phyloP scores from a whole-genome alignment of 1,140 invertebrate genomes.

The Dreissena polymorpha region DNA sequence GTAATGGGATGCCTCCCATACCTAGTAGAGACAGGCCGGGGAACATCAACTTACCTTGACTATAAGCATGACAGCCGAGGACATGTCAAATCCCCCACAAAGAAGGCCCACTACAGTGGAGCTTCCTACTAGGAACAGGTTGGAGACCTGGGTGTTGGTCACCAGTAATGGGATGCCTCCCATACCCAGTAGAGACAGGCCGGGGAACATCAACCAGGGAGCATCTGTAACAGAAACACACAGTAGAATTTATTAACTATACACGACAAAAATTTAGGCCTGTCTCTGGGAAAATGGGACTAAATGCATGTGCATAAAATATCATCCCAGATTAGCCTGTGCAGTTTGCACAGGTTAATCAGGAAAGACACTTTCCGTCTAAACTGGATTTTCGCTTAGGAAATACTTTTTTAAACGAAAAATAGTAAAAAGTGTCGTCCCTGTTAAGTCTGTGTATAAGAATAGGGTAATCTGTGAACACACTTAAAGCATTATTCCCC shows the following conservation, averaged over 20 bases:
- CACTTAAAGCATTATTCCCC: too few species aligned
- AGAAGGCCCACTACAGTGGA: slow-evolving; percentile 64
- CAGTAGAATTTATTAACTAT: neutral
- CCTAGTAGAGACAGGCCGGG: too few species aligned
- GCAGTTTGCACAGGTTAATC: neutral
- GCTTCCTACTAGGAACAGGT: slow-evolving; percentile 60
- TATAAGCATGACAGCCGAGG: slow-evolving; percentile 64
- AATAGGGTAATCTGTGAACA: too few species aligned
- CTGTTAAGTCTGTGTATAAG: too few species aligned
- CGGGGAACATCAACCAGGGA: slow-evolving; percentile 67
- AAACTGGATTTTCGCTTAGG: neutral
- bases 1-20: slow-evolving; percentile 50
- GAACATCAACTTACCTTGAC: too few species aligned
- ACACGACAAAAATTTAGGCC: too few species aligned
- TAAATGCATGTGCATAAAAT: neutral
- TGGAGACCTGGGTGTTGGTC: slow-evolving; percentile 66
- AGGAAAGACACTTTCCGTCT: neutral
- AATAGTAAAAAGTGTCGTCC: too few species aligned
- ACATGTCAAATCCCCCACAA: slow-evolving; percentile 69
- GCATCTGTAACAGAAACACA: slow-evolving; percentile 38
- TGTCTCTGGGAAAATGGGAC: neutral
- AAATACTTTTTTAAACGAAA: neutral
- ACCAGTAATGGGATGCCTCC: slow-evolving; percentile 64
- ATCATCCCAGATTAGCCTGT: neutral
- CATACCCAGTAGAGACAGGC: slow-evolving; percentile 59